Conservation (phyloP, 2,113 vertebrate species). For the Chelonoidis abingdonii region DNA sequence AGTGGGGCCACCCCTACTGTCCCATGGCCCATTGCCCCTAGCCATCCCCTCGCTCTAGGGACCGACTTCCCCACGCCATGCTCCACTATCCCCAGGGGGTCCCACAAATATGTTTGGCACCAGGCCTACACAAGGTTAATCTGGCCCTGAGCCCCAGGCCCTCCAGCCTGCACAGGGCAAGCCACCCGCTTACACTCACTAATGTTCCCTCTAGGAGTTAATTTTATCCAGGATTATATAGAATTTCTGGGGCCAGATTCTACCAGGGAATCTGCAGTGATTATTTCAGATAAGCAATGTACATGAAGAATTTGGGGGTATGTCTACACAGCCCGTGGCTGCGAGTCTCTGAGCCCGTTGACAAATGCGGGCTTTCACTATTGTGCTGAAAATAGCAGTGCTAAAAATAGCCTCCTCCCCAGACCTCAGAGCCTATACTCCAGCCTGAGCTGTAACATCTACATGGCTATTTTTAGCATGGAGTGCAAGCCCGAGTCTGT, state of each 20-base stretch:
- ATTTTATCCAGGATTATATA: constrained; percentile 39
- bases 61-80: no score
- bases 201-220: constrained; percentile 52
- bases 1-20: no score
- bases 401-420: background rate
- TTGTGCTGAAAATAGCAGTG: background rate
- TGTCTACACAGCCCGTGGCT: background rate
- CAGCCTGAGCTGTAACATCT: background rate
- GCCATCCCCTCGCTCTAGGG: no score
- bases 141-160: background rate
- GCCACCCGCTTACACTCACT: background rate
- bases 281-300: constrained; percentile 33
- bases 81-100: no score
- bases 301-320: background rate
- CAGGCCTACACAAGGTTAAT: no score
- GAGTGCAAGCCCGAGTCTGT: background rate
- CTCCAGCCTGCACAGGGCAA: background rate
- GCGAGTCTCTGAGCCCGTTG: background rate
- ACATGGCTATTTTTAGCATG: background rate
- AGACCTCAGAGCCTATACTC: background rate
- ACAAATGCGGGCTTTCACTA: background rate
- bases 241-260: constrained; percentile 17
- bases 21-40: no score
- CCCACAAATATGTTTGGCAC: no score
- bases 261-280: constrained; percentile 37